phyloP scores from a whole-genome alignment of 2,113 vertebrate genomes.

The Anseranas semipalmata region DNA sequence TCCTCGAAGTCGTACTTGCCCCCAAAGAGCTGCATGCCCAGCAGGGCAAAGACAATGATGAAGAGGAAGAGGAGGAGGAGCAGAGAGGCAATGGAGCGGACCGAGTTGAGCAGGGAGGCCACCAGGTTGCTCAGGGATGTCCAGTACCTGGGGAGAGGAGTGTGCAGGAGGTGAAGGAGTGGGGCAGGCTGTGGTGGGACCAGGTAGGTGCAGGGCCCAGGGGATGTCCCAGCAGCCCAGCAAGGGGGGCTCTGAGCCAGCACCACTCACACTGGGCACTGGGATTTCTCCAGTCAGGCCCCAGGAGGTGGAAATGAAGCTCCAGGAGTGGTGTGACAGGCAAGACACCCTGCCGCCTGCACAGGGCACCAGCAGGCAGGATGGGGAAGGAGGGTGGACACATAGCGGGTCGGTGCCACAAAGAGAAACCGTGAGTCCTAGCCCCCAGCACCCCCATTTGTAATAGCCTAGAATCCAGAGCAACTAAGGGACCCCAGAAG shows the following conservation, averaged over 20 bases:
- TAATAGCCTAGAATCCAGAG: not conserved
- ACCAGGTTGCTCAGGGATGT: conserved; percentile 93
- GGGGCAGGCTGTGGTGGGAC: not conserved
- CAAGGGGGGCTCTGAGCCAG: not conserved
- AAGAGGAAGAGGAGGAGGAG: conserved; percentile 97
- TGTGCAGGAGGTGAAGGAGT: not conserved
- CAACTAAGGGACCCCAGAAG: not conserved
- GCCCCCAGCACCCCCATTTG: not conserved
- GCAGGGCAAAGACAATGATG: conserved; percentile 92
- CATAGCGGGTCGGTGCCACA: not conserved
- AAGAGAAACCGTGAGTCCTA: not conserved
- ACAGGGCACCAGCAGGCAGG: not conserved
- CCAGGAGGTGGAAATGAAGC: not conserved
- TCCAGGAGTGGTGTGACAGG: not conserved
- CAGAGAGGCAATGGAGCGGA: conserved; percentile 94
- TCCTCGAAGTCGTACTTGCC: conserved; percentile 93
- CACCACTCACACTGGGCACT: not conserved
- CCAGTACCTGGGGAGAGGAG: conserved; percentile 85
- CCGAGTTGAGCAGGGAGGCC: conserved; percentile 93
- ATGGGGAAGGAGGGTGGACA: not conserved
- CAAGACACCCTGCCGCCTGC: not conserved
- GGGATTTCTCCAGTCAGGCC: not conserved
- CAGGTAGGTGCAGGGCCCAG: not conserved
- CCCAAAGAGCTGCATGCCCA: conserved; percentile 99
- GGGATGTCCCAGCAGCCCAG: not conserved